Evolutionary conservation across 2,113 vertebrate genomes (phyloP), one percentile per base, ranked within the genome.

Genomic region (Macquaria ambigua): DNA sequence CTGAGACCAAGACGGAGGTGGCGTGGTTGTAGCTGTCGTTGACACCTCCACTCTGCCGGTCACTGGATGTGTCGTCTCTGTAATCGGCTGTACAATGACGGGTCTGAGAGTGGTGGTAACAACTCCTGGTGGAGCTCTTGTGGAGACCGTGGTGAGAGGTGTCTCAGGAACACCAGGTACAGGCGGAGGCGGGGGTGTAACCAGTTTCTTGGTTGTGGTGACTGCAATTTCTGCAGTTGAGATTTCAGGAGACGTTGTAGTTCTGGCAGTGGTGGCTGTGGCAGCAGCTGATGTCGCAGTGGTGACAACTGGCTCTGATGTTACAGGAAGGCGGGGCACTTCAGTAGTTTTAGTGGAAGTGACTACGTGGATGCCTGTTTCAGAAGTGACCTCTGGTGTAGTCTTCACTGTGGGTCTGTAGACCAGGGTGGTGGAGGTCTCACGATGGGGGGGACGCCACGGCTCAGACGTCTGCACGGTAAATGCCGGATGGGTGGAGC

Each of bases 1-100:
- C 2, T 76, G 68, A 18, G 87, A 83, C 74, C 37, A 18, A 12
- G 84, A 73, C 14, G 76, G 74, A 21, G 84, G 74, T 0, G 78
- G 61, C 0, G 53, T 81, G 39, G 89, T 90, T 56, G 84, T 86
- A 48, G 81, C 58, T 48, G 21, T 73, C 1, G 83, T 92, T 58
- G 92, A 88, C 2, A 87, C 68, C 70, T 90, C 87, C 56, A 84
- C 90, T 82, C 77, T 91, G 15, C 84, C 90, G 0, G 90, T 94
- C 23, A 78, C 25, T 2, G 84, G 81, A 39, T 70, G 80, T 4
- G 86, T 92, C 3, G 88, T 91, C 67, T 92, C 83, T 20, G 88
- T 90, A 39, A 88, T 63, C 0, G 76, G 75, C 48, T 81, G 81
- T 50, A 81, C 7, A 8, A 83, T 34, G 8, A 85, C 50, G 43